phyloP scores from a whole-genome alignment of 2,113 vertebrate genomes.

The Plectropomus leopardus region DNA sequence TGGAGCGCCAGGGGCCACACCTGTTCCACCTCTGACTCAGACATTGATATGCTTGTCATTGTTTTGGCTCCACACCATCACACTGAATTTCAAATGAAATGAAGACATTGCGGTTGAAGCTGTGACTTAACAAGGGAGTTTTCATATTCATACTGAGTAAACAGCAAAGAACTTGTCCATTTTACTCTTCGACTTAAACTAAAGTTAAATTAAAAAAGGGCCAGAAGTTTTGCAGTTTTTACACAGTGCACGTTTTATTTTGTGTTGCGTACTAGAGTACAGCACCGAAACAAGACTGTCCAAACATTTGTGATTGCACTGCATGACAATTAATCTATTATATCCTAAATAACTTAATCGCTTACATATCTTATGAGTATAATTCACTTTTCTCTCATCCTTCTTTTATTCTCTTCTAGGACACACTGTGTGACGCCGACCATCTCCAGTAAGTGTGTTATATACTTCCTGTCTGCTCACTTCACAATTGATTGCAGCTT shows the following conservation, averaged over 20 bases:
- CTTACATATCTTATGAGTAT: not conserved
- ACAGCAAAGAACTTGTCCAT: not conserved
- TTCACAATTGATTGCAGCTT: not conserved
- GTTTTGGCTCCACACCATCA: no score
- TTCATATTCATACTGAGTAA: slow-evolving; percentile 3
- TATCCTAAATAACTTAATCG: not conserved
- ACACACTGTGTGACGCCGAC: slow-evolving; percentile 61
- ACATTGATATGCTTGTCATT: no score
- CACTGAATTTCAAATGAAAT: no score
- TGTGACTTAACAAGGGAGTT: no score
- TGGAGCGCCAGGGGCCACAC: no score
- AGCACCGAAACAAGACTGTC: not conserved
- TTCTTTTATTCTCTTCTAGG: slow-evolving; percentile 65
- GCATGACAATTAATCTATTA: not conserved
- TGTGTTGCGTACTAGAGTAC: not conserved
- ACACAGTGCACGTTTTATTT: not conserved
- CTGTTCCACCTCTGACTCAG: no score
- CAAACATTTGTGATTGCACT: not conserved
- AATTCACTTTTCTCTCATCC: slow-evolving; percentile 3
- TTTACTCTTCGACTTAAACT: no score
- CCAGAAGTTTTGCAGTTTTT: not conserved
- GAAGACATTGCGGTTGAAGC: no score
- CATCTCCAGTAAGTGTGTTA: slow-evolving; percentile 79
- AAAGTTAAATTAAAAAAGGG: no score
- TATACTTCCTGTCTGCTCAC: not conserved